Percentiles rank a stretch among this genome's conserved stretches.
Evolutionary conservation across 2,113 vertebrate genomes (phyloP).

Genomic region (Donacobius atricapilla): DNA sequence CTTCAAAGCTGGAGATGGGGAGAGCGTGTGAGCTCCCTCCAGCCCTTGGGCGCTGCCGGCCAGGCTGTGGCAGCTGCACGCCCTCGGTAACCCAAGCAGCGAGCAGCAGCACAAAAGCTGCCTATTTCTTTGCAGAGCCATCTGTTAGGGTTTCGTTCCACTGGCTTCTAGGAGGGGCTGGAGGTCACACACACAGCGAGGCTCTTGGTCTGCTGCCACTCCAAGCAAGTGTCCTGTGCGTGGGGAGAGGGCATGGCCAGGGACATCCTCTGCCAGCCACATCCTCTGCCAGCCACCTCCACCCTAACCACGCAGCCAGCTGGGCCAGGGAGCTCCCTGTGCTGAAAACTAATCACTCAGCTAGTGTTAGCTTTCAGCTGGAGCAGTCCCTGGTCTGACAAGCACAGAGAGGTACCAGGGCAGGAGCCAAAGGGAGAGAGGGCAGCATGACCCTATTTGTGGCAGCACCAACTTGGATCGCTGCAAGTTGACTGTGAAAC

Average conservation of each 20-base stretch:
- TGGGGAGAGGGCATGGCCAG: rapidly evolving
- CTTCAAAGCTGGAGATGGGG: not conserved
- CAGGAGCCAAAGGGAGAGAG: not conserved
- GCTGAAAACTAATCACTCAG: not conserved
- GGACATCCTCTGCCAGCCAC: rapidly evolving
- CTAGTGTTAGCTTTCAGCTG: not conserved
- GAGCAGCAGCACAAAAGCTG: not conserved
- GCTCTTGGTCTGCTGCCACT: not conserved
- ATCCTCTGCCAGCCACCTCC: rapidly evolving
- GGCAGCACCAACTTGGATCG: rapidly evolving
- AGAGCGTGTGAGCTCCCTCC: rapidly evolving
- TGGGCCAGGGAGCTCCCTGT: not conserved
- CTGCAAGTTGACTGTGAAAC: not conserved
- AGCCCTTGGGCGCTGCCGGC: not conserved
- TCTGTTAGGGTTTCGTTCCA: not conserved
- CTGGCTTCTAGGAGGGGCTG: not conserved
- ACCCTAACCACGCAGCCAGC: rapidly evolving
- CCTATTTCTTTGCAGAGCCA: not conserved
- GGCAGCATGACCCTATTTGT: not conserved
- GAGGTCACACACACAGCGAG: rapidly evolving
- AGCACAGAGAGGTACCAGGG: not conserved
- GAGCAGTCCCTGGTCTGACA: rapidly evolving
- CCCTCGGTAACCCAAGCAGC: not conserved
- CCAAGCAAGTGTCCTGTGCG: rapidly evolving
- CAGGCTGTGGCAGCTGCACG: rapidly evolving